Conservation (phyloP, 2,113 vertebrate genomes). For the Oreocharis arfaki region DNA sequence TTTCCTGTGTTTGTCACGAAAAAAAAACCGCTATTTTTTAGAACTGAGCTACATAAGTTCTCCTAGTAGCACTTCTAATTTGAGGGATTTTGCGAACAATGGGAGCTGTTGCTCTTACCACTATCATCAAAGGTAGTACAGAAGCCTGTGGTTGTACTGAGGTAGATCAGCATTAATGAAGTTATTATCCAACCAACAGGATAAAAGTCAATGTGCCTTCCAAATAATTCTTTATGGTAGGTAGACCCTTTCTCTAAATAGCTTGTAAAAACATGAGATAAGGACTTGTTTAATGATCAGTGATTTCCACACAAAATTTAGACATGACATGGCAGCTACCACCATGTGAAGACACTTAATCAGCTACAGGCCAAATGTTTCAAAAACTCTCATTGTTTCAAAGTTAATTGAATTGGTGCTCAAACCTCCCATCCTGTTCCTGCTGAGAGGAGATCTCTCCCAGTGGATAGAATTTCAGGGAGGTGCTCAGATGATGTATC, state of each 20-base stretch:
- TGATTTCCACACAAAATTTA: not conserved
- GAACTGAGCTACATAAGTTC: not conserved
- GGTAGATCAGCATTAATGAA: not conserved
- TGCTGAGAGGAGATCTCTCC: not conserved
- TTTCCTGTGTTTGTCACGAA: slow-evolving; percentile 29
- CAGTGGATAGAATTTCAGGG: not conserved
- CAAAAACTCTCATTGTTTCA: not conserved
- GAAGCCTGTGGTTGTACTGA: not conserved
- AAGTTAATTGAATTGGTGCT: not conserved
- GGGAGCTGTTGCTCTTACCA: not conserved
- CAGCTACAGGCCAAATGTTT: not conserved
- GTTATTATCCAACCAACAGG: not conserved
- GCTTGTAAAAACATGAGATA: not conserved
- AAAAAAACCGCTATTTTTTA: not conserved
- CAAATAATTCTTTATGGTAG: not conserved
- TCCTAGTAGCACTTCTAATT: not conserved
- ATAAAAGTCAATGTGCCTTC: not conserved
- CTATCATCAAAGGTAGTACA: not conserved
- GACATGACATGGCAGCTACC: not conserved
- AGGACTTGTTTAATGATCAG: not conserved
- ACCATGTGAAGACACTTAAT: not conserved
- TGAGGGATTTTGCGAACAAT: not conserved
- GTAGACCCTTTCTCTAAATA: not conserved
- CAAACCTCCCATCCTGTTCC: not conserved
- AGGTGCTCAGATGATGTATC: not conserved